Percentiles rank a stretch among this genome's conserved stretches.
Evolutionary conservation across 2,888 invertebrate species (phyloP).

Genomic region (Polia nebulosa): DNA sequence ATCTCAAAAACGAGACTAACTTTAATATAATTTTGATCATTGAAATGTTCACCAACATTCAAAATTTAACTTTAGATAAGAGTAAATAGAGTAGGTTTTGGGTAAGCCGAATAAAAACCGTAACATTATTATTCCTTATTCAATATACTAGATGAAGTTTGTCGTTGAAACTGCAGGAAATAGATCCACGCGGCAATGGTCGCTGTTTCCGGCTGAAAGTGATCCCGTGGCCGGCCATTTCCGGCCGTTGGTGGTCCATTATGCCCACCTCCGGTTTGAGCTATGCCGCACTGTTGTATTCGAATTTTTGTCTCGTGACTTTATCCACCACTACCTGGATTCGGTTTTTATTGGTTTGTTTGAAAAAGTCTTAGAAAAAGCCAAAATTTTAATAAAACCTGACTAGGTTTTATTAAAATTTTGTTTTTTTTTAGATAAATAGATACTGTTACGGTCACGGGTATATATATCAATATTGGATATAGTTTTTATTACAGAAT

Average conservation of each 20-base stretch:
- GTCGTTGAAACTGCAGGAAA: slow-evolving; percentile 78
- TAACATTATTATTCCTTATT: slow-evolving; percentile 62
- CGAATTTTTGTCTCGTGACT: slow-evolving; percentile 49
- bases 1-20: slow-evolving; percentile 33
- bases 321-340: slow-evolving; percentile 46
- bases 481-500: no score
- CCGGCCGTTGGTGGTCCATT: slow-evolving; percentile 74
- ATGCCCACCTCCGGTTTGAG: slow-evolving; percentile 70
- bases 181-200: slow-evolving; percentile 77
- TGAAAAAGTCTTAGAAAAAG: no score
- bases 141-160: slow-evolving; percentile 73
- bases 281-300: slow-evolving; percentile 56
- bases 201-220: slow-evolving; percentile 77
- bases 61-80: neutral
- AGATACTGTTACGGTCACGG: no score
- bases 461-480: no score
- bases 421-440: no score
- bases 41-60: neutral
- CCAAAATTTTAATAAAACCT: neutral
- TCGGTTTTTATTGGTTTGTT: slow-evolving; percentile 36
- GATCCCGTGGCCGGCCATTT: slow-evolving; percentile 74
- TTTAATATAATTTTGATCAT: slow-evolving; percentile 45
- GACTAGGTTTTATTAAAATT: neutral
- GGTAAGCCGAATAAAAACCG: slow-evolving; percentile 11
- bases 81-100: slow-evolving; percentile 5